phyloP scores from a whole-genome alignment of 2,113 vertebrate species.

The Pangasianodon hypophthalmus region DNA sequence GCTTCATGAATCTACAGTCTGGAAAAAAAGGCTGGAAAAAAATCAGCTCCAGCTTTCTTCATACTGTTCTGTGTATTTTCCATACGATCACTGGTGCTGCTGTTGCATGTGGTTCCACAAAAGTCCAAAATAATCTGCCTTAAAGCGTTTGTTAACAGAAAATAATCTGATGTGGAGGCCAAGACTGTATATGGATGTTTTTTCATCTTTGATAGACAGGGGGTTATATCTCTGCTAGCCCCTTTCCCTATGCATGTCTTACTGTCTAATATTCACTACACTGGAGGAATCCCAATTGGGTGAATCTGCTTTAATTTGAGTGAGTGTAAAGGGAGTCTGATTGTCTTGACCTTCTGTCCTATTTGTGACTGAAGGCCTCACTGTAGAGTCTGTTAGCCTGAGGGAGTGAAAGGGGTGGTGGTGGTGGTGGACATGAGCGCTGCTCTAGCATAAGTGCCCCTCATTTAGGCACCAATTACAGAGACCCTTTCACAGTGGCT shows the following conservation, averaged over 20 bases:
- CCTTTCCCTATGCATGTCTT: constrained; percentile 31
- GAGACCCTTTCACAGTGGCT: constrained; percentile 72
- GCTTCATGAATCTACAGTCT: background rate
- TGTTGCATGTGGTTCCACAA: background rate
- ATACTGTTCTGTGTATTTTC: background rate
- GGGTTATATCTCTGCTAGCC: background rate
- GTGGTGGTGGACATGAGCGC: constrained; percentile 41
- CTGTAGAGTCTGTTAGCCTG: constrained; percentile 58
- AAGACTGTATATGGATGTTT: background rate
- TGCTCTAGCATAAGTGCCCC: constrained; percentile 54
- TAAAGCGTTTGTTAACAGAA: background rate
- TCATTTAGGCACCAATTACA: constrained; percentile 74
- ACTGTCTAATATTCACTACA: constrained; percentile 21
- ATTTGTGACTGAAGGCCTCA: constrained; percentile 66
- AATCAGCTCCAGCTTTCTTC: background rate
- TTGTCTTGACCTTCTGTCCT: constrained; percentile 70
- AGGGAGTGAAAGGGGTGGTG: constrained; percentile 36
- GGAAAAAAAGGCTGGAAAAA: background rate
- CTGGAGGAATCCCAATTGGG: constrained; percentile 54
- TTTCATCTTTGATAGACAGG: background rate
- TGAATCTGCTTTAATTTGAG: constrained; percentile 71
- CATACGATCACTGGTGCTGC: background rate
- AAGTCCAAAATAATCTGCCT: background rate
- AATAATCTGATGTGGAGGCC: background rate
- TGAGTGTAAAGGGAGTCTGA: constrained; percentile 59